phyloP scores from a whole-genome alignment of 2,113 vertebrate genomes.

The Rhinopomastus cyanomelas region DNA sequence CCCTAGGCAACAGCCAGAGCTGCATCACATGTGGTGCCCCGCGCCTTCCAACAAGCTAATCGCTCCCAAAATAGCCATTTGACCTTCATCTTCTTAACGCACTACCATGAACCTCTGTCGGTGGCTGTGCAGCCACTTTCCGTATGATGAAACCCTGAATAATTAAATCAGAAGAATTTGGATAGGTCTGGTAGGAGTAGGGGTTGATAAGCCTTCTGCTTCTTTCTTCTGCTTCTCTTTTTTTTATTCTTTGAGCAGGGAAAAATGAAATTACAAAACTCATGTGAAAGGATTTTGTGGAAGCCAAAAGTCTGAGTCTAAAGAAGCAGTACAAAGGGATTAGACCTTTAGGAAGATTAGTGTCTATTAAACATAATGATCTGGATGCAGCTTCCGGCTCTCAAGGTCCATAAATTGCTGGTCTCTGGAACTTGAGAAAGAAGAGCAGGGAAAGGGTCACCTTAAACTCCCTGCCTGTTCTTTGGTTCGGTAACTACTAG shows the following conservation, averaged over 20 bases:
- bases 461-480: not conserved
- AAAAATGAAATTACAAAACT: constrained; percentile 24
- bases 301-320: constrained; percentile 14
- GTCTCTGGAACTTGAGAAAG: not conserved
- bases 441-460: not conserved
- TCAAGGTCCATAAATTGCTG: not conserved
- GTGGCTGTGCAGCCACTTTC: not conserved
- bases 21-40: not conserved
- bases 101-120: not conserved
- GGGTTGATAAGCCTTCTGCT: not conserved
- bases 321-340: constrained; percentile 34
- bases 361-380: constrained; percentile 47
- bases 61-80: not conserved
- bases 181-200: not conserved
- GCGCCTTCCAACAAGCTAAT: not conserved
- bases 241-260: not conserved
- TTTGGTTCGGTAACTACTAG: not conserved
- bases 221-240: not conserved
- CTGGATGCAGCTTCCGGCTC: constrained; percentile 19
- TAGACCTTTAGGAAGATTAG: constrained; percentile 56
- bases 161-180: not conserved
- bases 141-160: not conserved
- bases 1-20: not conserved
- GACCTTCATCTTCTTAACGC: constrained; percentile 2
- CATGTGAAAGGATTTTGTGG: not conserved